Evolutionary conservation across 2,113 vertebrate genomes (phyloP).

Genomic region (Cervus canadensis): DNA sequence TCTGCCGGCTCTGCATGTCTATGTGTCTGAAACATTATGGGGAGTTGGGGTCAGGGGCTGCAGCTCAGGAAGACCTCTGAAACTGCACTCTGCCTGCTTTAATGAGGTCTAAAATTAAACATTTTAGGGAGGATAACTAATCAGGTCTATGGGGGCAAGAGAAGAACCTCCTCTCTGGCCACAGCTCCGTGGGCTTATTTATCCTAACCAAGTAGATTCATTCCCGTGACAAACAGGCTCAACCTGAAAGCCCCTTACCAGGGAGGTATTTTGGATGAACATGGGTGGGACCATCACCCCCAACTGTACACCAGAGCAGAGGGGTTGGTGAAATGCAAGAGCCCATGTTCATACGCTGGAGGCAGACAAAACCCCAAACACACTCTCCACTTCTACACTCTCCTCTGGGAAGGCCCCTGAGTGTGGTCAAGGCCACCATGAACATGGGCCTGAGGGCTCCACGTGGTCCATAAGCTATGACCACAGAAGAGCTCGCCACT

Average conservation of each 20-base stretch:
- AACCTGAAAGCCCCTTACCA: neutral
- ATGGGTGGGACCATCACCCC: neutral
- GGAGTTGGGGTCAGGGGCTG: accelerated
- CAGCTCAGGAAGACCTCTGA: neutral
- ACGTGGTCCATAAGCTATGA: neutral
- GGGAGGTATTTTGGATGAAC: neutral
- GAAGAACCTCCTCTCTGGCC: neutral
- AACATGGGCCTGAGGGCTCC: neutral
- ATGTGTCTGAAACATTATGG: neutral
- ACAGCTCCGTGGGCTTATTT: neutral
- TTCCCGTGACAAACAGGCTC: neutral
- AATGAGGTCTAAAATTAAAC: neutral
- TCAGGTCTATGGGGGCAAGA: neutral
- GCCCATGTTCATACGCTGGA: neutral
- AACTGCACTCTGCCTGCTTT: neutral
- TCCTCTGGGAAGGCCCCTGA: neutral
- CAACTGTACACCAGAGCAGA: neutral
- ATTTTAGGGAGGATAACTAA: neutral
- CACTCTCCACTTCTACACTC: neutral
- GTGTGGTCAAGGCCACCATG: neutral
- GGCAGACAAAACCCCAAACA: neutral
- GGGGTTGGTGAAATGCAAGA: neutral
- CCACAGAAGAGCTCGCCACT: neutral
- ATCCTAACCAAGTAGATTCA: neutral
- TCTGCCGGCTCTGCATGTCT: neutral